A percentile compares a stretch with the other conserved stretches of the same genome.
phyloP scores from a whole-genome alignment of 2,113 vertebrate genomes.

The Actinemys pallida region DNA sequence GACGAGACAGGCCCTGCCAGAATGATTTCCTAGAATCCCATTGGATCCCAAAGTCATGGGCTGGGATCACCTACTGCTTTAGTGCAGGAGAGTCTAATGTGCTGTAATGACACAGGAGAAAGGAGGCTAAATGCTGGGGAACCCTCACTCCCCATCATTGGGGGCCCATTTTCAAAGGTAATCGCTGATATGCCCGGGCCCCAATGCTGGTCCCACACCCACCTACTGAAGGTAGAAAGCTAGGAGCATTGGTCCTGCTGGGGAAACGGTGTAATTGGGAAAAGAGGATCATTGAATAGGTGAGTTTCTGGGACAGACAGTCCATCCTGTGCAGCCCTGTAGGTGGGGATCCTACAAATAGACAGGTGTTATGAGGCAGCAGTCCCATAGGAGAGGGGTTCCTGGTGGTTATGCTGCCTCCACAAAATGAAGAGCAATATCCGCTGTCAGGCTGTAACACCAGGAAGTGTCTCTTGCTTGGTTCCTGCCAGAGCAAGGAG shows the following conservation, averaged over 20 bases:
- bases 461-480: neutral
- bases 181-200: no score
- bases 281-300: neutral
- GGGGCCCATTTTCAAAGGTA: neutral
- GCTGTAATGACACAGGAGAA: neutral
- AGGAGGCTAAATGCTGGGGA: neutral
- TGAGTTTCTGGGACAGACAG: neutral
- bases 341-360: neutral
- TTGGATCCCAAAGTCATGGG: neutral
- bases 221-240: neutral
- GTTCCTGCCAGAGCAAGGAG: neutral
- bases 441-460: neutral
- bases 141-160: neutral
- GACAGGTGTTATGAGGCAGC: neutral
- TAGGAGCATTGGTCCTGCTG: neutral
- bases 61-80: neutral
- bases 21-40: neutral
- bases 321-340: neutral
- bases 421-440: neutral
- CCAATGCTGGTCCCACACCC: neutral
- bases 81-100: neutral
- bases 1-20: neutral
- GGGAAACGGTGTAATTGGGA: neutral
- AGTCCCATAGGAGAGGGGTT: neutral
- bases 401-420: neutral